Conservation (phyloP, 2,113 vertebrate species). For the Catharus fuscescens region DNA sequence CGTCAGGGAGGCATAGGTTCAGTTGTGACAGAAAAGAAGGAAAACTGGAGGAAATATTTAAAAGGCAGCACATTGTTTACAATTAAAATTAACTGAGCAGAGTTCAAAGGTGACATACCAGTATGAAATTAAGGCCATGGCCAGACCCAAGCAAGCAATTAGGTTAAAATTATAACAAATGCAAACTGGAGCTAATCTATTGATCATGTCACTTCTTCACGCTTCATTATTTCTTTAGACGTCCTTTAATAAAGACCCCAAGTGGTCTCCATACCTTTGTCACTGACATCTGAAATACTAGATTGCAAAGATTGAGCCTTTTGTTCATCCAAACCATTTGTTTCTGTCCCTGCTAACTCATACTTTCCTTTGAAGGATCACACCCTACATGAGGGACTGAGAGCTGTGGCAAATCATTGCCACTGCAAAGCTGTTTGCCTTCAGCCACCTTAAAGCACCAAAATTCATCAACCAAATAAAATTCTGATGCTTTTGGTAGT, state of each 20-base stretch:
- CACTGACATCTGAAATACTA: conserved; percentile 10
- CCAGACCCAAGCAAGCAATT: conserved; percentile 36
- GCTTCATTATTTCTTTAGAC: conserved; percentile 8
- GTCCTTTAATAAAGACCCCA: background rate
- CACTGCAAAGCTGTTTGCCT: background rate
- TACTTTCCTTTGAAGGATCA: background rate
- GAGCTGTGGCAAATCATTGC: background rate
- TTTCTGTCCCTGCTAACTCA: background rate
- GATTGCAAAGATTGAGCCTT: background rate
- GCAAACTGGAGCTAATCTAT: conserved; percentile 37
- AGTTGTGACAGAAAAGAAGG: conserved; percentile 6
- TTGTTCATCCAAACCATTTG: background rate
- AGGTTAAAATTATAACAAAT: conserved; percentile 47
- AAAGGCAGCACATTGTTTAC: conserved; percentile 52
- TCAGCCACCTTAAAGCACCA: background rate
- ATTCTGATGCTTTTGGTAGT: background rate
- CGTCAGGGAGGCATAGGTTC: background rate
- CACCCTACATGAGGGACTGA: background rate
- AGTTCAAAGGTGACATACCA: conserved; percentile 64
- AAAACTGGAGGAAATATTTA: conserved; percentile 19
- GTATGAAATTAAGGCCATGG: conserved; percentile 17
- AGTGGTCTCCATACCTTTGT: background rate
- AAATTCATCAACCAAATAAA: background rate
- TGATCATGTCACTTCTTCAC: background rate
- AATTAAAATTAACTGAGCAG: conserved; percentile 34